phyloP scores from a whole-genome alignment of 2,113 vertebrate genomes.

The Saiga tatarica region DNA sequence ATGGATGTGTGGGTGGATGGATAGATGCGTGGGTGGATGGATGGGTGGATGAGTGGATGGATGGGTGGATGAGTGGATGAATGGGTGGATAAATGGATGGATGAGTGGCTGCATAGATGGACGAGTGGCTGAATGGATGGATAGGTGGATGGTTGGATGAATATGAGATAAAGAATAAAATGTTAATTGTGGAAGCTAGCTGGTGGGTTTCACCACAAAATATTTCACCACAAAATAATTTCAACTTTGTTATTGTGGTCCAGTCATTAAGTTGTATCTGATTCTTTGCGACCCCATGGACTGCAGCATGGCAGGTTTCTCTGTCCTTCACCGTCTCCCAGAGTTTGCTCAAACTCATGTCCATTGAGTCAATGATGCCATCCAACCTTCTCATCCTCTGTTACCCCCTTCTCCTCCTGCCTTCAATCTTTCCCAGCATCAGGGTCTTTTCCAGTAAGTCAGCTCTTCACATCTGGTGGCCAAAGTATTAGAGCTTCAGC shows the following conservation, averaged over 20 bases:
- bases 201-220: background rate
- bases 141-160: background rate
- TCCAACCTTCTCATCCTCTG: background rate
- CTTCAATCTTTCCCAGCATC: background rate
- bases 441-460: background rate
- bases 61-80: background rate
- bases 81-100: too few species aligned
- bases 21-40: too few species aligned
- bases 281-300: background rate
- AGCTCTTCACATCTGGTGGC: background rate
- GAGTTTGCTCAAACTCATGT: background rate
- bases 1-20: background rate
- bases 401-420: background rate
- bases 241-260: background rate
- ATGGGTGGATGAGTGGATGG: background rate
- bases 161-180: background rate
- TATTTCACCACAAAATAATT: background rate
- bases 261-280: background rate
- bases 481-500: background rate
- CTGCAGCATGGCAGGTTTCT: background rate
- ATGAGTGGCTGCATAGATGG: too few species aligned
- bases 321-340: background rate
- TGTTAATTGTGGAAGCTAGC: background rate
- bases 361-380: background rate
- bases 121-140: background rate